These are phyloP conservation scores for Pocillopora verrucosa DNA, from an alignment of 64 coral and sea anemone species.

Conservation along the genomic window DNA sequence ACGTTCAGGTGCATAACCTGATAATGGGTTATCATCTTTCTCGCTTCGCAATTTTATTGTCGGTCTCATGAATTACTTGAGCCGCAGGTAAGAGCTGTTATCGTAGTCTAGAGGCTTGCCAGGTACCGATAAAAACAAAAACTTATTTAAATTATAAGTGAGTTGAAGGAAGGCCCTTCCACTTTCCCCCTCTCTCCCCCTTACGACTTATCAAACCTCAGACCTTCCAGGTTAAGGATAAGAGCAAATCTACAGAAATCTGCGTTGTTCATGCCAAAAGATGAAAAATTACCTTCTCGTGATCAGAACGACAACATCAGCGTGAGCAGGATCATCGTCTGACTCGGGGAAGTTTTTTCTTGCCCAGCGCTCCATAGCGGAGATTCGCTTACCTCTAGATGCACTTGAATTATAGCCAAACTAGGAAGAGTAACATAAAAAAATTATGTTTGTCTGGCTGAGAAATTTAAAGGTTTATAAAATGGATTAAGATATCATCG, in stretches of 20 bases:
- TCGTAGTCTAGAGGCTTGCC: no score
- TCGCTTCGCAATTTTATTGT: not conserved
- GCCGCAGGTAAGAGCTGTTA: no score
- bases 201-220: no score
- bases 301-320: constrained; percentile 36
- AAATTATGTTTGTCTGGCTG: not conserved
- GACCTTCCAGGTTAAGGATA: no score
- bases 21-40: no score
- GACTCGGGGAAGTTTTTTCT: constrained; percentile 9
- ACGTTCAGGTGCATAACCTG: no score
- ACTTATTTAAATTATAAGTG: no score
- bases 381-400: not conserved
- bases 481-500: no score
- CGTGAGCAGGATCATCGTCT: constrained; percentile 21
- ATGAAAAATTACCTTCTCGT: constrained; percentile 3
- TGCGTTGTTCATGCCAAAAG: no score
- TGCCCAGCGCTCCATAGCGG: constrained; percentile 15
- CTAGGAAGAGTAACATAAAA: not conserved
- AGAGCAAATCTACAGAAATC: no score
- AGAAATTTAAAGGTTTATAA: no score
- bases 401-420: constrained; percentile 34
- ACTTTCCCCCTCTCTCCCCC: not conserved
- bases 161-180: not conserved
- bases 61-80: not conserved
- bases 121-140: no score